phyloP scores from a whole-genome alignment of 1,140 invertebrate genomes.

The Arctopsyche grandis region DNA sequence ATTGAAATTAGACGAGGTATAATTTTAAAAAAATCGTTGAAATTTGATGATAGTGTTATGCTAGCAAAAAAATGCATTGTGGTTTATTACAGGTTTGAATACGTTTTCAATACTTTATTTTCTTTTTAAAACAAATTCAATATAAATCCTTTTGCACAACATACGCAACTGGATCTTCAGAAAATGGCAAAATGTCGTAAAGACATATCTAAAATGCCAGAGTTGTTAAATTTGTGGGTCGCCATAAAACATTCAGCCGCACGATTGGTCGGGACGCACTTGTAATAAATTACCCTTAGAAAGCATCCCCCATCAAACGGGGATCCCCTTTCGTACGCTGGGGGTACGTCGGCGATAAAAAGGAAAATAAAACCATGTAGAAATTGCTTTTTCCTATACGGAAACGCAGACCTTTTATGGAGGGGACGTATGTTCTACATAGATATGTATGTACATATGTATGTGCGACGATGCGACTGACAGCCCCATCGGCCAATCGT shows the following conservation, averaged over 20 bases:
- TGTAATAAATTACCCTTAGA: slow-evolving; percentile 47
- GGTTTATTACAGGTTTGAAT: not conserved
- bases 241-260: slow-evolving; percentile 28
- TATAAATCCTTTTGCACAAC: not conserved
- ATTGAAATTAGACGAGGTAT: too few relatives aligned
- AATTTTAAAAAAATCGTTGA: too few relatives aligned
- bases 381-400: slow-evolving; percentile 37
- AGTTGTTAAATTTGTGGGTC: slow-evolving; percentile 39
- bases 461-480: not conserved
- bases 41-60: too few relatives aligned
- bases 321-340: slow-evolving; percentile 26
- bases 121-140: not conserved
- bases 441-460: too few relatives aligned
- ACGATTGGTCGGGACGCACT: slow-evolving; percentile 41
- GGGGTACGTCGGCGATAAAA: slow-evolving; percentile 29
- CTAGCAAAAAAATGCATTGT: too few relatives aligned
- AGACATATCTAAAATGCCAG: slow-evolving; percentile 37
- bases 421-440: not conserved
- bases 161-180: not conserved
- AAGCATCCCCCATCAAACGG: slow-evolving; percentile 47
- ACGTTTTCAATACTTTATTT: not conserved
- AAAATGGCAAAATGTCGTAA: slow-evolving; percentile 46
- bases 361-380: slow-evolving; percentile 46
- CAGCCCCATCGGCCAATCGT: not conserved
- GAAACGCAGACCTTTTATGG: not conserved